Evolutionary conservation across 2,113 vertebrate genomes (phyloP), one percentile per base, ranked within the genome.

Genomic region (Atherinomorus stipes): DNA sequence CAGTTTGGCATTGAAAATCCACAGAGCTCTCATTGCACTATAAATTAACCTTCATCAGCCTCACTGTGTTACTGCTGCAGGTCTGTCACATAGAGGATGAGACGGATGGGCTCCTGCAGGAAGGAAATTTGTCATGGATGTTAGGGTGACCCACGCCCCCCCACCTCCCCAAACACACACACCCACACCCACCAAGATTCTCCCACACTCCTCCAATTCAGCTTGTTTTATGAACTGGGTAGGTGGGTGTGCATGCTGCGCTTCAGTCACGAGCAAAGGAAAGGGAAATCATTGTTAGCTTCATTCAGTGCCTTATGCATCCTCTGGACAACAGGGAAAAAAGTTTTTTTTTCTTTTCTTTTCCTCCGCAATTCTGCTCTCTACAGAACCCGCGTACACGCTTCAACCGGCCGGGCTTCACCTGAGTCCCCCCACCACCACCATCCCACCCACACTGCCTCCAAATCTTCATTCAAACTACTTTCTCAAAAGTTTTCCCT

Each of bases 281-380:
- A 96, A 93, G 85, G 95, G 94, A 95, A 95, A 93, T 93, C 90
- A 88, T 88, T 94, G 92, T 91, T 90, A 93, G 93, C 90, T 90
- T 85, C 88, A 91, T 91, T 92, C 90, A 91, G 82, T 88, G 86
- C 89, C 85, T 78, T 71, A 80, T 90, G 90, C 91, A 93, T 92
- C 92, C 91, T 90, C 86, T 88, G 64, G 76, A 83, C 90, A 80
- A 74, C 72, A 71, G 75, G 40, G 50, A 0, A 56, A 44, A 44
- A 72, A 50, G 61, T 38, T 23, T 45, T 25, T 79, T 56, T 18
- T 16, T 68, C n/a, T n/a, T 26, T 19, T 19, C 61, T 71, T 71
- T 84, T 49, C 78, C 79, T 80, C 76, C 54, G 67, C 81, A 80
- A 78, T 89, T 74, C 67, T 61, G n/a, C 61, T 85, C 74, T 81